Percentiles rank a stretch among this genome's conserved stretches.
Evolutionary conservation across 2,888 invertebrate species (phyloP).

Genomic region (Cephus pygmeus): DNA sequence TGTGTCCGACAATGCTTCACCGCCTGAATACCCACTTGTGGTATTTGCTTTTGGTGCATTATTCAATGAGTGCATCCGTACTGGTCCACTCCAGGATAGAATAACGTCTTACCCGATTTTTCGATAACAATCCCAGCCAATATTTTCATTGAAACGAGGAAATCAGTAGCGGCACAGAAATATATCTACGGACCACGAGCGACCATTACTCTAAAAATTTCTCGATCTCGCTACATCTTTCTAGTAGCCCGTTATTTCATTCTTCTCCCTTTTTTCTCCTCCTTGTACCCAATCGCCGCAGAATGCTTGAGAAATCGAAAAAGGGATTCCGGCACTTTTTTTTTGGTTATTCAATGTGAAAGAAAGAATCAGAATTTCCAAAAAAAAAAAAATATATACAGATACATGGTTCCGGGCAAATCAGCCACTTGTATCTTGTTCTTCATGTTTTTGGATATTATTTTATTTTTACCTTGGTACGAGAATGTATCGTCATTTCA

Average conservation of each 20-base stretch:
- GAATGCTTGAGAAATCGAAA: not conserved
- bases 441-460: not conserved
- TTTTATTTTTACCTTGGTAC: not conserved
- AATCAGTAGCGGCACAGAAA: not conserved
- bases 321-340: not conserved
- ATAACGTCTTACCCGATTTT: constrained; percentile 9
- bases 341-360: too few species aligned
- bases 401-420: not conserved
- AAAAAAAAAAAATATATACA: not conserved
- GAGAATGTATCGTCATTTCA: not conserved
- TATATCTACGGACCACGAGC: not conserved
- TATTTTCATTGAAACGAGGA: constrained; percentile 30
- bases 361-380: too few species aligned
- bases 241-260: not conserved
- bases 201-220: not conserved
- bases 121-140: constrained; percentile 33
- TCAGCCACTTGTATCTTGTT: not conserved
- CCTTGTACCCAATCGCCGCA: not conserved
- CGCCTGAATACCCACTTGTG: not conserved
- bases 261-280: not conserved
- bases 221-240: not conserved
- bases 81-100: not conserved
- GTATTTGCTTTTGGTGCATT: not conserved
- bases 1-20: not conserved
- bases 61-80: not conserved